Base-by-base conservation (phyloP, 2,888 invertebrate genomes). In the Pyrrhosoma nymphula region DNA sequence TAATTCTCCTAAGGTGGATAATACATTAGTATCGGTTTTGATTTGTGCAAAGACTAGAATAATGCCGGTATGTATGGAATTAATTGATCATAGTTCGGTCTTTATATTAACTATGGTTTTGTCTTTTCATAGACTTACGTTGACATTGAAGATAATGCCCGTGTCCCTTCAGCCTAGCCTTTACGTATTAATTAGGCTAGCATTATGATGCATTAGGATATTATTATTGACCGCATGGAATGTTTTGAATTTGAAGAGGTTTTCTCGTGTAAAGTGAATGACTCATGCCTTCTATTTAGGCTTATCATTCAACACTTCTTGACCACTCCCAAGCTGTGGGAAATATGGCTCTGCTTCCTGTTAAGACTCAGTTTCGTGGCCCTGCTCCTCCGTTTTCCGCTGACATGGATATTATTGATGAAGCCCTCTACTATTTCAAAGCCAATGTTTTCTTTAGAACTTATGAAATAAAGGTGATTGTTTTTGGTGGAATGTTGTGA, bases 361-460 rank as follows among this genome's bases (percentile, higher is more conserved):
- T 99, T 95, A 98, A 98, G 96, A 99, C 99, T 0, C 98, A 98
- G 96, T 98, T 98, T 96, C 98, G 99, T 96, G 99, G 99, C 16
- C 99, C 99, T 63, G 99, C 99, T 14, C 99, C 99, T 20, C 97
- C 97, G 95, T 97, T 97, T 88, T 96, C 96, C 96, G 98, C 98
- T 95, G 98, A 98, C 90, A 97, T 98, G 96, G 99, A 99, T 97
- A 98, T 99, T 96, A 98, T 99, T 96, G 99, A 99, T 97, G 99
- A 99, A 97, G 99, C 99, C 95, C 97, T 99, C 69, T 98, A 98
- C 96, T 99, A 98, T 97, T 99, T 99, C 97, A 99, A 99, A 97
- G 99, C 99, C 0, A 99, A 99, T 97, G 99, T 99, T 0, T 99
- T 99, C 97, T 99, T 99, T 97, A 98, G 99, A 96, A 99, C 99